Conservation (phyloP, 2,797 vertebrate genomes). For the Artibeus lituratus region DNA sequence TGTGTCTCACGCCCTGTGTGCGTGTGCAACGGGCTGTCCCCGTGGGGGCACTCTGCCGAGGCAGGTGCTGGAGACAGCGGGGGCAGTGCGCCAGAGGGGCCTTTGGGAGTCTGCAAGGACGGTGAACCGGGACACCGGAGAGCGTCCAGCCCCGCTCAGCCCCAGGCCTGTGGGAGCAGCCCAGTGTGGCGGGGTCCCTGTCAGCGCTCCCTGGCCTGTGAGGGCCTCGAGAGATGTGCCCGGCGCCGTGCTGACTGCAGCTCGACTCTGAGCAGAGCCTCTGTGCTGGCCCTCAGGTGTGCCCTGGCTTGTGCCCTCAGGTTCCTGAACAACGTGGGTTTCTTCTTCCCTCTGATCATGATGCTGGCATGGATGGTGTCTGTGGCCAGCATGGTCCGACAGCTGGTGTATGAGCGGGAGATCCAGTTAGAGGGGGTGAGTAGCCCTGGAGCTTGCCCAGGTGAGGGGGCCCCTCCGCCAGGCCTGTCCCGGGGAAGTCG, state of each 20-base stretch:
- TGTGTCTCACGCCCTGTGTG: too few species aligned
- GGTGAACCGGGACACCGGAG: not conserved
- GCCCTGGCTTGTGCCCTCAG: not conserved
- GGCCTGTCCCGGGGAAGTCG: not conserved
- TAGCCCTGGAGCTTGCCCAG: not conserved
- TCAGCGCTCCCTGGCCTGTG: not conserved
- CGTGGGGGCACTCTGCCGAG: not conserved
- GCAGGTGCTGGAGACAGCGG: not conserved
- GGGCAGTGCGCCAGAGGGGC: not conserved
- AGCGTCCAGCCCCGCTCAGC: not conserved
- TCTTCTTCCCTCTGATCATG: not conserved
- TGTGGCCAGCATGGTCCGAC: not conserved
- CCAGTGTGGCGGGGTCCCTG: not conserved
- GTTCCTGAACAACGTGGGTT: not conserved
- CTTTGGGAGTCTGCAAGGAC: not conserved
- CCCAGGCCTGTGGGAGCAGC: accelerated
- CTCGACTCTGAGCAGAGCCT: not conserved
- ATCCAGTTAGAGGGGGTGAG: not conserved
- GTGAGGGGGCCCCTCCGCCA: too few species aligned
- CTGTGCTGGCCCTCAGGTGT: not conserved
- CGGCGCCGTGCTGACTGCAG: accelerated
- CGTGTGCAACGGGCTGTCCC: too few species aligned
- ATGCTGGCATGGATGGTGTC: not conserved
- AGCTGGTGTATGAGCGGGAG: not conserved
- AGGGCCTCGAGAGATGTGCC: not conserved